A percentile compares a stretch with the other conserved stretches of the same genome.
phyloP scores from a whole-genome alignment of 1,140 invertebrate species.

The Colletes gigas region DNA sequence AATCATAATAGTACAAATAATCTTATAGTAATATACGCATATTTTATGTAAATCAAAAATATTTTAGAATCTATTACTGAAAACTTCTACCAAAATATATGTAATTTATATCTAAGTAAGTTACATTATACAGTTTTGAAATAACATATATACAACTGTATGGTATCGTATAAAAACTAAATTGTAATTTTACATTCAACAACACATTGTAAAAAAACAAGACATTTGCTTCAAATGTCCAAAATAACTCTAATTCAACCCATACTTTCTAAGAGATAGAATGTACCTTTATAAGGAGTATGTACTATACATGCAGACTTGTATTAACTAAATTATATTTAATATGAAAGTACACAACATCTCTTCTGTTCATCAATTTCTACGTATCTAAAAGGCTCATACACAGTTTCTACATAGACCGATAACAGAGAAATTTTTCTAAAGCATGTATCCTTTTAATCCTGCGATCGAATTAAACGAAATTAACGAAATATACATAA shows the following conservation, averaged over 20 bases:
- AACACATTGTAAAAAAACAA: background rate
- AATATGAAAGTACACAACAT: background rate
- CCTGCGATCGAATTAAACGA: background rate
- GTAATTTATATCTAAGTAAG: background rate
- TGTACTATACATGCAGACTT: background rate
- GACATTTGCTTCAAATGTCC: background rate
- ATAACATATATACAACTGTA: background rate
- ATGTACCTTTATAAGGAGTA: constrained; percentile 5
- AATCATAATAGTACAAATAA: too few relatives aligned
- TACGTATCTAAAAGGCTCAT: background rate
- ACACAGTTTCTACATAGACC: background rate
- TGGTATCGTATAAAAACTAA: background rate
- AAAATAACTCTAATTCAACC: background rate
- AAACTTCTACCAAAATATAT: too few relatives aligned
- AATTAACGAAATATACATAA: background rate
- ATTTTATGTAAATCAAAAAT: too few relatives aligned
- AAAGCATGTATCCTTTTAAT: background rate
- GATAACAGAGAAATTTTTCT: background rate
- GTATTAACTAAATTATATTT: background rate
- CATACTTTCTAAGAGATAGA: background rate
- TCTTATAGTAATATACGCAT: too few relatives aligned
- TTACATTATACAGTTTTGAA: background rate
- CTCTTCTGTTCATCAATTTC: background rate
- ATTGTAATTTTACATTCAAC: background rate
- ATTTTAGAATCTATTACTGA: too few relatives aligned